Conservation (phyloP, 1,140 invertebrate species). For the Brachionus rubens region DNA sequence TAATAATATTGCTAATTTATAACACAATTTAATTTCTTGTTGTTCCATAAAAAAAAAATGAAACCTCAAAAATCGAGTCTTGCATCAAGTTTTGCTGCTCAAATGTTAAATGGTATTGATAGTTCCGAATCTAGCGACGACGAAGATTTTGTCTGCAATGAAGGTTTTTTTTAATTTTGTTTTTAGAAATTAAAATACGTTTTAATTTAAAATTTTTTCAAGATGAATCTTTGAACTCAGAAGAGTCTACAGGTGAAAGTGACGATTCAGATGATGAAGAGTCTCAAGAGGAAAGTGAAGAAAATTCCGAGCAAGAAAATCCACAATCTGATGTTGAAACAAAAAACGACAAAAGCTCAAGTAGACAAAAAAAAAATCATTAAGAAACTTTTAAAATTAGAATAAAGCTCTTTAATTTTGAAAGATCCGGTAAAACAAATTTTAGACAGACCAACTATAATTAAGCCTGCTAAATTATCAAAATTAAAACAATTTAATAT, state of each 20-base stretch:
- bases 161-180: not conserved
- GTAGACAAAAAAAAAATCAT: not conserved
- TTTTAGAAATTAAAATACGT: not conserved
- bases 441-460: not conserved
- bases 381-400: no score
- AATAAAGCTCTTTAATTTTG: not conserved
- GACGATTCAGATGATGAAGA: slow-evolving; percentile 3
- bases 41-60: no score
- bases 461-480: not conserved
- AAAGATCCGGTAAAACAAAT: not conserved
- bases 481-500: slow-evolving; percentile 37
- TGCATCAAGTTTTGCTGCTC: not conserved
- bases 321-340: not conserved
- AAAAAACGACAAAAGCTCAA: no score
- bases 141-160: slow-evolving; percentile 34
- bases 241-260: not conserved
- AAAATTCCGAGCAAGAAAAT: not conserved
- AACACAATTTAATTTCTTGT: no score
- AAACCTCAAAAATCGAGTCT: slow-evolving; percentile 17
- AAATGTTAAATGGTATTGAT: slow-evolving; percentile 1
- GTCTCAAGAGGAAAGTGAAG: not conserved
- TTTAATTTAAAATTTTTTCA: not conserved
- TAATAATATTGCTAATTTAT: no score
- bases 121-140: slow-evolving; percentile 5
- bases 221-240: slow-evolving; percentile 7